Conservation (phyloP, 2,888 invertebrate genomes). For the Drosophila meridiana region DNA sequence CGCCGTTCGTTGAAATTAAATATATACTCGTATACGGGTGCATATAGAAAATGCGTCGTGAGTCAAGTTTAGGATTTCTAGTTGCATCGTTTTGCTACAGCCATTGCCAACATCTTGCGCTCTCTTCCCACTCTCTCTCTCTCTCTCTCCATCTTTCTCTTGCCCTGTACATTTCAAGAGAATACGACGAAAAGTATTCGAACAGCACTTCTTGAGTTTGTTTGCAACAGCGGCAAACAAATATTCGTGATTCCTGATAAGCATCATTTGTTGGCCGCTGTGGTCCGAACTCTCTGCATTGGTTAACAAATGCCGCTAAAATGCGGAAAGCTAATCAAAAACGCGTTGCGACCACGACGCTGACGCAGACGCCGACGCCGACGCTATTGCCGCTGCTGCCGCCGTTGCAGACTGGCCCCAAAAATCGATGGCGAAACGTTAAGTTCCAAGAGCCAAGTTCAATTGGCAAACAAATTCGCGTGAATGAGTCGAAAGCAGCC, state of each 20-base stretch:
- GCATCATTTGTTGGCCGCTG: constrained; percentile 74
- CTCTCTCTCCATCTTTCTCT: constrained; percentile 8
- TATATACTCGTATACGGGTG: constrained; percentile 55
- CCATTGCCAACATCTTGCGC: neutral
- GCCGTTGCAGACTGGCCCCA: constrained; percentile 29
- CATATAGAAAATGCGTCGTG: constrained; percentile 79
- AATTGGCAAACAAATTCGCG: constrained; percentile 83
- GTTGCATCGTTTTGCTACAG: constrained; percentile 51
- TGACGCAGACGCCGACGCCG: constrained; percentile 22
- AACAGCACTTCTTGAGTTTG: constrained; percentile 81
- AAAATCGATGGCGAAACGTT: constrained; percentile 66
- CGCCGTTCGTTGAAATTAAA: constrained; percentile 67
- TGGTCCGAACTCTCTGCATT: constrained; percentile 49
- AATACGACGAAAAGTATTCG: constrained; percentile 63
- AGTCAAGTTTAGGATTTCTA: constrained; percentile 80
- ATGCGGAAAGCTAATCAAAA: constrained; percentile 84
- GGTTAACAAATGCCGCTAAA: constrained; percentile 75
- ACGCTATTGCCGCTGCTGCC: constrained; percentile 5
- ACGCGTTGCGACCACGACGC: constrained; percentile 76
- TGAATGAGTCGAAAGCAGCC: constrained; percentile 66
- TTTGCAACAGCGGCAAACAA: constrained; percentile 76
- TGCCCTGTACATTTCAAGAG: constrained; percentile 30
- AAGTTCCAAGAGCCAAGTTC: constrained; percentile 83
- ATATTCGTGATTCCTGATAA: constrained; percentile 85
- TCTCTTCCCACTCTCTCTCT: neutral